Base-by-base conservation (phyloP, 2,888 invertebrate species). In the Gastrophysa polygoni region DNA sequence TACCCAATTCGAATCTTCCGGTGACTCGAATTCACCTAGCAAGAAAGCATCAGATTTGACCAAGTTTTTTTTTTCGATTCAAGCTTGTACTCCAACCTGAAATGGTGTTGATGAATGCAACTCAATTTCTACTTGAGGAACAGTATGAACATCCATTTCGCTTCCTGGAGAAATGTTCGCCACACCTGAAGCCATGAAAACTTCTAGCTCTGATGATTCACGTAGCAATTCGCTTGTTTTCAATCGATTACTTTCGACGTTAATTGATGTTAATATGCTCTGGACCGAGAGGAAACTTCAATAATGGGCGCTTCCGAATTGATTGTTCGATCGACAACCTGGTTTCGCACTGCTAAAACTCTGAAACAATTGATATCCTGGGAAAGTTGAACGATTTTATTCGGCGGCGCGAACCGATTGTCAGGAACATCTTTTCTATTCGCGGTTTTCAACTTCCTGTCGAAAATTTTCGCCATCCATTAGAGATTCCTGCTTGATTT, bases 301-400 rank as follows among this genome's bases (percentile, higher is more conserved):
- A 64, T 67, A 67, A 63, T 59, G 51, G 67, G 69, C 59, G 67
- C 66, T 51, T 47, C 72, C 63, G 68, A 72, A 73, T 73, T 73
- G 73, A 75, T 74, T 72, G 72, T 73, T 71, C 71, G 71, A 73
- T 71, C 46, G 59, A 32, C 56, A 20, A 24, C 51, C 57, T 50
- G 56, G 56, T 57, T 57, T 63, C 48, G 59, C 59, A 65, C 71
- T 70, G 73, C 68, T 69, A 69, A 70, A 71, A 71, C 69, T 67
- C 66, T 47, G 62, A 69, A 70, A 74, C 73, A 70, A 75, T 75
- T 73, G 74, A 74, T 75, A 71, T 72, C 73, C 68, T 71, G 70
- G 69, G 55, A 44, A 63, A 67, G 68, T 61, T 66, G 60, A 60
- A 57, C 54, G 59, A 63, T 63, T 67, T 57, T 58, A 55, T 14